A percentile compares a stretch with the other conserved stretches of the same genome.
Conservation (phyloP, 2,113 vertebrate species). For the Calyptommatus sinebrachiatus region DNA sequence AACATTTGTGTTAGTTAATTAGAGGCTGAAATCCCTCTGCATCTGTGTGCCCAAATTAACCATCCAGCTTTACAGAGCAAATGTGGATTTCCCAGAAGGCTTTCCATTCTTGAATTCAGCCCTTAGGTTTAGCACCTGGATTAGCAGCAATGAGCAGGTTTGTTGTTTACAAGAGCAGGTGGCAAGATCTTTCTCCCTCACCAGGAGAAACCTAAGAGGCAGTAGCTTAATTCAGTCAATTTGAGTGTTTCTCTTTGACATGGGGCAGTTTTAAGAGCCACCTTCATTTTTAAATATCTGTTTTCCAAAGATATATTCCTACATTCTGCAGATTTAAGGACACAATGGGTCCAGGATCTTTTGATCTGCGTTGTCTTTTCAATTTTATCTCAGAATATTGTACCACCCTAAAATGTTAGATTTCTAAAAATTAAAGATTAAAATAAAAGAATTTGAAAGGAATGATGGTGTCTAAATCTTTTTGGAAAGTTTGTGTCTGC, state of each 20-base stretch:
- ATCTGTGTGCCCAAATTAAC: constrained; percentile 33
- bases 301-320: background rate
- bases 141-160: constrained; percentile 39
- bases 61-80: constrained; percentile 24
- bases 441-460: background rate
- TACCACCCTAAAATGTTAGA: background rate
- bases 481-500: background rate
- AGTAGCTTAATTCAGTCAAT: background rate
- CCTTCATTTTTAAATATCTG: constrained; percentile 4
- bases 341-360: background rate
- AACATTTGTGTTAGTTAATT: constrained; percentile 42
- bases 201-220: background rate
- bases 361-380: background rate
- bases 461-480: too few relatives aligned
- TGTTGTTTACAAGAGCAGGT: constrained; percentile 10
- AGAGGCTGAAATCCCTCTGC: constrained; percentile 46
- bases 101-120: constrained; percentile 49
- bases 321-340: constrained; percentile 1
- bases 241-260: constrained; percentile 3
- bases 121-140: constrained; percentile 47
- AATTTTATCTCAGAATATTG: background rate
- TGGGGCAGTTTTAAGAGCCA: background rate
- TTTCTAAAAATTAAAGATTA: background rate
- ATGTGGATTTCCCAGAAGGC: constrained; percentile 44
- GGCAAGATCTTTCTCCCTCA: constrained; percentile 4